Conservation (phyloP, 2,797 vertebrate genomes). For the Avahi laniger region DNA sequence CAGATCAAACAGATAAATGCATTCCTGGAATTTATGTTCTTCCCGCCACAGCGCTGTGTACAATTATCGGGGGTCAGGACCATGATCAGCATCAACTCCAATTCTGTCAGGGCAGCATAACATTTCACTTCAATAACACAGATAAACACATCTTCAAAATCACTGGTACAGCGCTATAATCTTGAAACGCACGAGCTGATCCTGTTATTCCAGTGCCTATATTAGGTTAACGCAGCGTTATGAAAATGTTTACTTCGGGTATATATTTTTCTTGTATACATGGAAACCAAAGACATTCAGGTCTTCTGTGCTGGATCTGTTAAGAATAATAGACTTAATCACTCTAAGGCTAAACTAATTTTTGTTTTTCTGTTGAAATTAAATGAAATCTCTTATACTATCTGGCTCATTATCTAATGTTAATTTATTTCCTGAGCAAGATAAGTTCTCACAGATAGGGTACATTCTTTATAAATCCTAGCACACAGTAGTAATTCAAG, state of each 20-base stretch:
- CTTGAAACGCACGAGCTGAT: neutral
- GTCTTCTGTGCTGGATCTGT: constrained; percentile 18
- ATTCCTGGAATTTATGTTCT: constrained; percentile 68
- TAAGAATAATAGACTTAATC: constrained; percentile 56
- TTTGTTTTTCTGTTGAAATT: constrained; percentile 54
- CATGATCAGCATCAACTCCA: neutral
- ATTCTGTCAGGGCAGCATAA: constrained; percentile 52
- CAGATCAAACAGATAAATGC: constrained; percentile 53
- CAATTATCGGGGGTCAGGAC: constrained; percentile 30
- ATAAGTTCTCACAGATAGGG: neutral
- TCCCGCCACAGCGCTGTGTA: neutral
- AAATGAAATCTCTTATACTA: constrained; percentile 36
- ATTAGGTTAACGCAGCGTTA: constrained; percentile 54
- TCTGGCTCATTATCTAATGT: constrained; percentile 20
- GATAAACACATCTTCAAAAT: constrained; percentile 36
- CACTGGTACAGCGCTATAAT: neutral
- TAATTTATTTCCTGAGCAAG: constrained; percentile 58
- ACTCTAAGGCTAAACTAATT: constrained; percentile 11
- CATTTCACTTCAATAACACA: constrained; percentile 40
- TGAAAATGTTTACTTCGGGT: constrained; percentile 56
- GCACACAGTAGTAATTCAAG: neutral
- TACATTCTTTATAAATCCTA: neutral
- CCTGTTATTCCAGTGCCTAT: neutral
- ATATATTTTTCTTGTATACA: constrained; percentile 20
- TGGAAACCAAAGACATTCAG: constrained; percentile 30